phyloP scores from a whole-genome alignment of 2,797 vertebrate genomes.

The Ciconia nigra region DNA sequence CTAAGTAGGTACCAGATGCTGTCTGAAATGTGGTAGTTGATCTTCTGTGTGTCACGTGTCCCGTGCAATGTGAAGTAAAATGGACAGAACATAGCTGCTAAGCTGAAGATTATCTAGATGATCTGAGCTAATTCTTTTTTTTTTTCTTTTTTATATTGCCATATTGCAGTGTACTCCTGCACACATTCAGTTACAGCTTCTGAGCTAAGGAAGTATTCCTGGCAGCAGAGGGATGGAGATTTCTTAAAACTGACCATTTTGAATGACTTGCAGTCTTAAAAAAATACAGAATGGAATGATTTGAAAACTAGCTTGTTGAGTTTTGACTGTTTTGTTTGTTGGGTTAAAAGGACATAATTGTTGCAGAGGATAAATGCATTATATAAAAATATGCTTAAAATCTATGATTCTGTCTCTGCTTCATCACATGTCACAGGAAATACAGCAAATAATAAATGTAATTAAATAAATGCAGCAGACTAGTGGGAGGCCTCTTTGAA shows the following conservation, averaged over 20 bases:
- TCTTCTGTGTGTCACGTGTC: neutral
- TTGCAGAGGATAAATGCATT: neutral
- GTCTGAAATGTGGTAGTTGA: neutral
- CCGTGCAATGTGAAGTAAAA: neutral
- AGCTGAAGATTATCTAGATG: neutral
- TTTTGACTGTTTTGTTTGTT: neutral
- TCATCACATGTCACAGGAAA: neutral
- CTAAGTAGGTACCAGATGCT: neutral
- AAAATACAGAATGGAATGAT: neutral
- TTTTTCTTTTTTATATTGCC: neutral
- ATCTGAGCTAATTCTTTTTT: neutral
- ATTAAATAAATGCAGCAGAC: neutral
- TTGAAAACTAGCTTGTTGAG: neutral
- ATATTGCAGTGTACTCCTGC: neutral
- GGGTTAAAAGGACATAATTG: neutral
- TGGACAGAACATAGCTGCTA: neutral
- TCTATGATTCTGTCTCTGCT: neutral
- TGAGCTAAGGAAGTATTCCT: neutral
- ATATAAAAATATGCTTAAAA: neutral
- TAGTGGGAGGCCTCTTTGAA: conserved; percentile 14
- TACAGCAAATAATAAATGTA: neutral
- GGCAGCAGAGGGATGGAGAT: neutral
- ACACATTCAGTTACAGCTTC: neutral
- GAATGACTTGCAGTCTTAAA: neutral
- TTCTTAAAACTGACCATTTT: neutral